phyloP scores from a whole-genome alignment of 2,797 vertebrate species.

The Aldrovandia affinis region DNA sequence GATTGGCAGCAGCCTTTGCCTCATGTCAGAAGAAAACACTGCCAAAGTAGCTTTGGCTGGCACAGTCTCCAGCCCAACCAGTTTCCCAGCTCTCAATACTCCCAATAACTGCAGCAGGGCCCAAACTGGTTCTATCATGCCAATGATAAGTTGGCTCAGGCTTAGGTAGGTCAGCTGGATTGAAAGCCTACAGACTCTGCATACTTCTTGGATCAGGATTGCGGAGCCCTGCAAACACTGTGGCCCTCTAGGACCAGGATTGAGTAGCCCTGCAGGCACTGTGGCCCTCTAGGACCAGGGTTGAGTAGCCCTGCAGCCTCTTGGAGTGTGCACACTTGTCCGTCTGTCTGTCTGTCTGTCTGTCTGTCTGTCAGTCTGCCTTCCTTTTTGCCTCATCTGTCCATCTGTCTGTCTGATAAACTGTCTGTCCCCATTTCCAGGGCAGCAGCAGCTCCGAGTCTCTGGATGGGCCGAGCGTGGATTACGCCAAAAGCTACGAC shows the following conservation, averaged over 20 bases:
- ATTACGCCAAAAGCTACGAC: constrained; percentile 93
- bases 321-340: background rate
- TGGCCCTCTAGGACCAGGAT: no score
- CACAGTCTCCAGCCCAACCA: background rate
- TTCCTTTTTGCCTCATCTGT: background rate
- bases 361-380: background rate
- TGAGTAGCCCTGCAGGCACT: no score
- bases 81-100: no score
- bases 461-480: constrained; percentile 85
- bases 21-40: background rate
- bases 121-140: background rate
- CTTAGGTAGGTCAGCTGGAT: background rate
- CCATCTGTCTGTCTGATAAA: background rate
- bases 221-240: background rate
- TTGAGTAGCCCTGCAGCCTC: no score
- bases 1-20: background rate
- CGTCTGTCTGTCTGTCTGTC: background rate
- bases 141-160: background rate
- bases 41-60: background rate
- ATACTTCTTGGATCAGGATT: background rate
- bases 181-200: background rate
- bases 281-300: no score
- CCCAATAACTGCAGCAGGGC: background rate
- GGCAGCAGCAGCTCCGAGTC: constrained; percentile 92
- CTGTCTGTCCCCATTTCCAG: constrained; percentile 43